Evolutionary conservation across 2,888 invertebrate species (phyloP).

Genomic region (Alcis repandata): DNA sequence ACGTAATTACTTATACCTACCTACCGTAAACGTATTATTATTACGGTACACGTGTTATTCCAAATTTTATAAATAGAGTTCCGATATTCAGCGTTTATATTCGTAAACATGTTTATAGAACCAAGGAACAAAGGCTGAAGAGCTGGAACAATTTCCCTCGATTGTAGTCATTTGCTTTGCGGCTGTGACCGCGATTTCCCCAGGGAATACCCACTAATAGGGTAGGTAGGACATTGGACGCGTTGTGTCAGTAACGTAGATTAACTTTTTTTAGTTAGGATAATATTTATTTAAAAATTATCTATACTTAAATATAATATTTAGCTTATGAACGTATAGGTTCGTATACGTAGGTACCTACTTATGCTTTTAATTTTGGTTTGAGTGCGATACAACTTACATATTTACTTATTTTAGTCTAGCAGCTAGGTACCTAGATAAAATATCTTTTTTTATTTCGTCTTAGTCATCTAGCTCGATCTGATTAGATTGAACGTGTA

Average conservation of each 20-base stretch:
- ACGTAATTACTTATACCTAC: background rate
- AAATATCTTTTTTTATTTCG: too few relatives aligned
- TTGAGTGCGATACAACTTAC: too few relatives aligned
- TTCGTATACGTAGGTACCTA: too few relatives aligned
- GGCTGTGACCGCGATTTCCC: conserved; percentile 18
- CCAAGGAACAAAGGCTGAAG: conserved; percentile 5
- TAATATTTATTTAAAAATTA: background rate
- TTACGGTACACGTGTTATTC: background rate
- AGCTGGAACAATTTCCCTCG: background rate
- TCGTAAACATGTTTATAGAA: conserved; percentile 10
- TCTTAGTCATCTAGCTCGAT: too few relatives aligned
- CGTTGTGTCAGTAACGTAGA: background rate
- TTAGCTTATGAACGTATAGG: background rate
- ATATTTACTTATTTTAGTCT: too few relatives aligned
- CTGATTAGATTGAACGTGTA: too few relatives aligned
- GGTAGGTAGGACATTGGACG: background rate
- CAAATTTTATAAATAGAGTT: conserved; percentile 15
- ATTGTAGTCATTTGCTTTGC: conserved; percentile 13
- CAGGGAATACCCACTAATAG: conserved; percentile 1
- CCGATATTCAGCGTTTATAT: conserved; percentile 2
- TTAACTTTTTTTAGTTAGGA: too few relatives aligned
- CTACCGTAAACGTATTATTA: background rate
- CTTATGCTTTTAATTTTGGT: too few relatives aligned
- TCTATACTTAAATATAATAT: too few relatives aligned
- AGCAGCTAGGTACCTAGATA: too few relatives aligned